Evolutionary conservation across 2,797 vertebrate genomes (phyloP), one percentile per base, ranked within the genome.

Genomic region (Liasis olivaceus): DNA sequence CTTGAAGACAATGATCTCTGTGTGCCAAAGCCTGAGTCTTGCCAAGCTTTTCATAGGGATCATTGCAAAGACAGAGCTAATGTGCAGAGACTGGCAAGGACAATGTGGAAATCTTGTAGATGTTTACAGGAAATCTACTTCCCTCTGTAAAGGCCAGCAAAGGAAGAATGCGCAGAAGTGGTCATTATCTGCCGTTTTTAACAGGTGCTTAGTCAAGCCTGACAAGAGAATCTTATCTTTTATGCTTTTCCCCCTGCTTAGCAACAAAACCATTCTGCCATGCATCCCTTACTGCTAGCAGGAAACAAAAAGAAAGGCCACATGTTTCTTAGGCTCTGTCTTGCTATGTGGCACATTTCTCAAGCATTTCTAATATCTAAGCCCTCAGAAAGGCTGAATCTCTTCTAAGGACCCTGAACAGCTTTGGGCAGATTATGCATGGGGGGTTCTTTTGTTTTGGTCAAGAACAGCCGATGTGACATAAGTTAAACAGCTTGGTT

Each of bases 1-100:
- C 89, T 93, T 93, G 66, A 85, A 92, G 72, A 85, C 77, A 89
- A 92, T 92, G 91, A 87, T 90, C 85, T 90, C 87, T 90, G 92
- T 90, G 66, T 87, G 89, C 66, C 89, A 93, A 88, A 62, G 47
- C 59, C 31, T 20, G 51, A 22, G 85, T 56, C 85, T 90, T 26
- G 59, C 89, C 47, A 90, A 93, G 92, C 66, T 90, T 89, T 93
- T 91, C 59, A 54, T 56, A 60, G 42, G 36, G 89, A 63, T 77
- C 42, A 28, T 87, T 87, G 59, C 92, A 93, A 93, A 88, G 64
- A 63, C 85, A 90, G 85, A 81, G 59, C 87, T 84, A 93, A 93
- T 90, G 56, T 58, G 26, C 89, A 64, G 69, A 90, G 66, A 31
- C 85, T 84, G 85, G 69, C 92, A 90, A 93, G 59, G 92, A 88